phyloP scores from a whole-genome alignment of 2,888 invertebrate species.

The Drosophila dives region DNA sequence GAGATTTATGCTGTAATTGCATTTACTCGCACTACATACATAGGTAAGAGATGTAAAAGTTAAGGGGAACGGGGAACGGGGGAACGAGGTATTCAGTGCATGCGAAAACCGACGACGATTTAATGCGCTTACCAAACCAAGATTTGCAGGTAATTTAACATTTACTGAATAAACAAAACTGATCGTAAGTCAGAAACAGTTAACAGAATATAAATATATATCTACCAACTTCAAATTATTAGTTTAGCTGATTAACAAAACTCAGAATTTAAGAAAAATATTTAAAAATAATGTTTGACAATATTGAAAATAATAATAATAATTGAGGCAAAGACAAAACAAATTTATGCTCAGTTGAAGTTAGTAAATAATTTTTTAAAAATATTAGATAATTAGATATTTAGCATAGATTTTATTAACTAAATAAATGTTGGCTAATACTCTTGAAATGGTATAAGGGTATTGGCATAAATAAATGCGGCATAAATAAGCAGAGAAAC shows the following conservation, averaged over 20 bases:
- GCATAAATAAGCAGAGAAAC: conserved; percentile 78
- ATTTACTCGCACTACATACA: conserved; percentile 56
- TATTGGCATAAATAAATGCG: conserved; percentile 69
- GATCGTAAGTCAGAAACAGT: not conserved
- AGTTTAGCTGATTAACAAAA: not conserved
- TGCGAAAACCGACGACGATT: conserved; percentile 36
- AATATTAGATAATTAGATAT: not conserved
- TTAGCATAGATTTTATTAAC: not conserved
- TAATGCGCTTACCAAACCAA: conserved; percentile 53
- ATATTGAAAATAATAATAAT: not conserved
- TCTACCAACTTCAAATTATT: not conserved
- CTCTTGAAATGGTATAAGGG: conserved; percentile 41
- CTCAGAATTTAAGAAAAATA: not conserved
- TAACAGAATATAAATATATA: not conserved
- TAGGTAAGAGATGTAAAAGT: conserved; percentile 10
- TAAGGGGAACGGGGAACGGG: not conserved
- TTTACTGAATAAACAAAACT: not conserved
- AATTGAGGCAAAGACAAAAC: not conserved
- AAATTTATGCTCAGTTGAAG: not conserved
- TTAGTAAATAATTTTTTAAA: not conserved
- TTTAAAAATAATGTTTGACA: not conserved
- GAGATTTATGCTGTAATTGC: conserved; percentile 77
- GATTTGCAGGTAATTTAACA: not conserved
- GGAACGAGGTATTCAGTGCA: conserved; percentile 1
- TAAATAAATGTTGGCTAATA: not conserved